Evolutionary conservation across 2,888 invertebrate species (phyloP), one percentile per base, ranked within the genome.

Genomic region (Napeogenes sylphis): DNA sequence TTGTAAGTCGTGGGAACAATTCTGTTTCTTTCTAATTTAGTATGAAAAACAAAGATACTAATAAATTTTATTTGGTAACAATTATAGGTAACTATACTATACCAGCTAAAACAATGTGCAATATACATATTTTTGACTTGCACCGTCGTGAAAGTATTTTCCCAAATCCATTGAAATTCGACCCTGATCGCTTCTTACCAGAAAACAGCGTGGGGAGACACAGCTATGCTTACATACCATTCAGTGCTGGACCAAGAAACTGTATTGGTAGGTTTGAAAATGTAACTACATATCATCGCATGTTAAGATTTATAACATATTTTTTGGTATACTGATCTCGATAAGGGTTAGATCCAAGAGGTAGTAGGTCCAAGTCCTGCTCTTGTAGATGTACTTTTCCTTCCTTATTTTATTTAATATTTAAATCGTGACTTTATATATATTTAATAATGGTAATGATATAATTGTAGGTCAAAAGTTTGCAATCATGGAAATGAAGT

Each of bases 111-210:
- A 79, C 90, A 0, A 76, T 82, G 14, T 84, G 92, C 1, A 91
- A 91, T 69, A 81, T 94, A 5, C 91, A 92, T 55, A 92, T 93
- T 13, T 93, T 82, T 70, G 93, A 94, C 72, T 72, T 94, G 10
- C 95, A 95, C 78, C 91, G 93, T 4, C 91, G 94, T 75, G 91
- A 92, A 0, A 85, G 91, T n/a, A 83, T 92, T 57, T 95, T 92
- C 83, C 90, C 93, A 0, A 87, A 95, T 70, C 94, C 95, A 0
- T 82, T 91, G 56, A 89, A 84, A 66, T 95, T 94, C 76, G 92
- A 94, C 75, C 95, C 95, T 0, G 94, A 95, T 60, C 83, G 95
- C 66, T 95, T 95, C 80, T 77, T 93, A 47, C 92, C 93, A 0
- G 93, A 94, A 71, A 91, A 91, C 70, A 77, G 83, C 12, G 64